These are phyloP conservation scores for Tinea semifulvella DNA, from an alignment of 2,888 invertebrate species.

Conservation along the genomic window DNA sequence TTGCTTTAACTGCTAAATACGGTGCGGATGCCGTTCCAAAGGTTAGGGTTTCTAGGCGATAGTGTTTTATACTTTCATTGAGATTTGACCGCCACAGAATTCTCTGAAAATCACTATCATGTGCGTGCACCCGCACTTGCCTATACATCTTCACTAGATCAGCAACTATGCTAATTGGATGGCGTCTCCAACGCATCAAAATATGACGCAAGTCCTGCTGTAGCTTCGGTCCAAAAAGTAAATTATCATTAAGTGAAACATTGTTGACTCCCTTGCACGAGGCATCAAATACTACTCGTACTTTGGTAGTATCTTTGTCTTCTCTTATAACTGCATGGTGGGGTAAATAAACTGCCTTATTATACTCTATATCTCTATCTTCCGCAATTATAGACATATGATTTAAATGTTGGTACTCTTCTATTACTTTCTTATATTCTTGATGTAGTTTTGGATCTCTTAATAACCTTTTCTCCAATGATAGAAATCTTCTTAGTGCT, in stretches of 20 bases:
- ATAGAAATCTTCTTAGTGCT: constrained; percentile 18
- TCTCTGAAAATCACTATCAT: constrained; percentile 21
- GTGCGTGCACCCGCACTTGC: constrained; percentile 17
- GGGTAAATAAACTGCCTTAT: constrained; percentile 15
- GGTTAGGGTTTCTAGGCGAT: constrained; percentile 19
- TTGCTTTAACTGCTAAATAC: constrained; percentile 19
- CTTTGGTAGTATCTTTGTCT: constrained; percentile 15
- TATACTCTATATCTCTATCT: neutral
- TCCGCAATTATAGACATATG: constrained; percentile 17
- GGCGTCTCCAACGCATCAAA: constrained; percentile 22
- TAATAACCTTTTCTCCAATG: constrained; percentile 19
- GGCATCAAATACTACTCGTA: constrained; percentile 17
- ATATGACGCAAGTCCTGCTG: constrained; percentile 21
- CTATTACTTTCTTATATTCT: constrained; percentile 19
- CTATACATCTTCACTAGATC: constrained; percentile 25
- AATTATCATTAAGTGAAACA: constrained; percentile 15
- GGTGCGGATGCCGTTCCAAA: constrained; percentile 23
- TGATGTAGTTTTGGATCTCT: constrained; percentile 17
- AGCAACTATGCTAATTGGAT: constrained; percentile 21
- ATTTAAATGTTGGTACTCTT: constrained; percentile 17
- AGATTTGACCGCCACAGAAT: constrained; percentile 20
- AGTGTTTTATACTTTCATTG: constrained; percentile 16
- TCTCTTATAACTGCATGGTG: constrained; percentile 14
- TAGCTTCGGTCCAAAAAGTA: constrained; percentile 15
- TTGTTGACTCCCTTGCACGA: constrained; percentile 15